These are phyloP conservation scores for Phalera bucephala DNA, from an alignment of 2,888 invertebrate genomes.

Conservation along the genomic window DNA sequence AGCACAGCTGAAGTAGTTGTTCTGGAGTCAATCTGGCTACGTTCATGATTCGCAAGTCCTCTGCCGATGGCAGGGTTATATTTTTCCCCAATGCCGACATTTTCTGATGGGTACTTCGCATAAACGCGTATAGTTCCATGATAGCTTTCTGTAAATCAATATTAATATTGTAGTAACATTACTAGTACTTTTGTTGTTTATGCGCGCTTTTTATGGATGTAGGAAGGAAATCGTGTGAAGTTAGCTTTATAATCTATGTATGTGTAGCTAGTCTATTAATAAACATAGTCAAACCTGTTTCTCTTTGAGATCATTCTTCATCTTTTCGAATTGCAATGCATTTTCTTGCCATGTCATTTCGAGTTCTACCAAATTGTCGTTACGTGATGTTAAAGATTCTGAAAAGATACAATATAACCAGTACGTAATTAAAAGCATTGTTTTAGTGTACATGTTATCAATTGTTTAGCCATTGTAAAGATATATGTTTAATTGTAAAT, in stretches of 20 bases:
- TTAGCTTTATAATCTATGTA: no score
- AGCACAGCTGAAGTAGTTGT: slow-evolving; percentile 59
- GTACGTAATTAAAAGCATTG: no score
- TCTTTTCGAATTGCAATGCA: slow-evolving; percentile 50
- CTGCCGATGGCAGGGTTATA: slow-evolving; percentile 46
- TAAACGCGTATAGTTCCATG: slow-evolving; percentile 51
- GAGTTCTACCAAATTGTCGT: slow-evolving; percentile 42
- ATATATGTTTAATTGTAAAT: no score
- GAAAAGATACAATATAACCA: slow-evolving; percentile 7
- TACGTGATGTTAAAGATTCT: slow-evolving; percentile 46
- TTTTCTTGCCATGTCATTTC: slow-evolving; percentile 59
- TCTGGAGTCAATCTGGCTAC: slow-evolving; percentile 58
- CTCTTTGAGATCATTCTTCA: slow-evolving; percentile 58
- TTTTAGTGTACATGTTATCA: no score
- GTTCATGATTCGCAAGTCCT: slow-evolving; percentile 66
- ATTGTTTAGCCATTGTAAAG: not conserved
- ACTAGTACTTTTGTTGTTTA: not conserved
- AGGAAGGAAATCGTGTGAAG: no score
- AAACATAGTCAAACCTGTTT: no score
- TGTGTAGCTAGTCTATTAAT: no score
- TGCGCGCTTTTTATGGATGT: no score
- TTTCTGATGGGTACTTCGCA: slow-evolving; percentile 52
- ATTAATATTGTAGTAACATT: not conserved
- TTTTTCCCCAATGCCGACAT: slow-evolving; percentile 49
- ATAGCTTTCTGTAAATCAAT: slow-evolving; percentile 45